phyloP scores from a whole-genome alignment of 2,888 invertebrate species.

The Tineola bisselliella region DNA sequence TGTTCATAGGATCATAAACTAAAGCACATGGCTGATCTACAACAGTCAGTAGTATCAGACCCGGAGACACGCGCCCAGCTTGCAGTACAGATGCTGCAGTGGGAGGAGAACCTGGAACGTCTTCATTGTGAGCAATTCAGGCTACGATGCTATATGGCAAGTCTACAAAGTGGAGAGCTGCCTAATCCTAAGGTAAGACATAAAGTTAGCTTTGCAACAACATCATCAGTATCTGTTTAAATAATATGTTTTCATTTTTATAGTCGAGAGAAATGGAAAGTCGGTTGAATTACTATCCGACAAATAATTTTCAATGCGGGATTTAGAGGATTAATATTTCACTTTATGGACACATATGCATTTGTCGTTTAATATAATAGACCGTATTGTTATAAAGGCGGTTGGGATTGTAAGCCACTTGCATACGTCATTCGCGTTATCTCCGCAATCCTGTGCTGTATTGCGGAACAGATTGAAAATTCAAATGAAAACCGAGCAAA shows the following conservation, averaged over 20 bases:
- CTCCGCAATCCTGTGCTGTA: background rate
- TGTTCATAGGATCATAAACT: conserved; percentile 87
- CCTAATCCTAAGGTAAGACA: conserved; percentile 92
- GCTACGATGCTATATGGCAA: conserved; percentile 95
- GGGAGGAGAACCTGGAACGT: conserved; percentile 97
- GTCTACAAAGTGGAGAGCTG: conserved; percentile 92
- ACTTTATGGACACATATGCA: background rate
- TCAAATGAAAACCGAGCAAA: conserved; percentile 8
- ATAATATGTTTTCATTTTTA: background rate
- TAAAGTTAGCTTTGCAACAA: background rate
- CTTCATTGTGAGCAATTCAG: conserved; percentile 97
- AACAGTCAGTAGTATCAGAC: conserved; percentile 95
- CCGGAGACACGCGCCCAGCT: conserved; percentile 92
- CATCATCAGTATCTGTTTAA: too few relatives aligned
- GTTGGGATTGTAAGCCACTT: background rate
- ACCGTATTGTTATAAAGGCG: background rate
- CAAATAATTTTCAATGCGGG: background rate
- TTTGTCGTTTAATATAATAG: background rate
- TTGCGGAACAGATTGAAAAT: conserved; percentile 1
- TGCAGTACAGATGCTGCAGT: conserved; percentile 91
- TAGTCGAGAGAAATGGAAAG: background rate
- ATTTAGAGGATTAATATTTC: background rate
- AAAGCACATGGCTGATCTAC: conserved; percentile 98
- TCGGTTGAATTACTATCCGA: background rate
- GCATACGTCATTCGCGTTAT: background rate